Base-by-base conservation (phyloP, 1,140 invertebrate species). In the Diprion similis region DNA sequence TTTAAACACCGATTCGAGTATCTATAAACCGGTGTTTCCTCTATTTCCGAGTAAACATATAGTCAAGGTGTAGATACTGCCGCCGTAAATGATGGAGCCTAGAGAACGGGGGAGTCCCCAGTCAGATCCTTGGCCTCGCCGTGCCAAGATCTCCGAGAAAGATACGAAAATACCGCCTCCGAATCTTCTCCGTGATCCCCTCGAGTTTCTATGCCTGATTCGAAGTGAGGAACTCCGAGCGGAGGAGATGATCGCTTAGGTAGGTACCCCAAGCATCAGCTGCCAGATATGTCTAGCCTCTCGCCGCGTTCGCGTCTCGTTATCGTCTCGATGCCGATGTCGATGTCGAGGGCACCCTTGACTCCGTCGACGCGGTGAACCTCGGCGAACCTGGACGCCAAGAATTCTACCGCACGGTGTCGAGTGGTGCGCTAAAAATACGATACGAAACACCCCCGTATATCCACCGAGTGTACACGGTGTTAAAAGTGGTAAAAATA, bases 241-340 rank as follows among this genome's bases (percentile, higher is more conserved):
- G 24, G 24, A 3, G 24, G 24, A 37, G 24, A 68, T 13, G 66
- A 68, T 45, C 66, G 15, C 66, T 18, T 13, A 17, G 11, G 66
- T 18, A 64, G 66, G 11, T 37, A 67, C 66, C 19, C 37, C 8
- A 13, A 45, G 18, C 13, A 68, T 13, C 10, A 11, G 18, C 24
- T 37, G 66, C 66, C 66, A 68, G 66, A 68, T 68, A 68, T 68
- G 66, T 68, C 66, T 68, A n/a, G 66, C 37, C 66, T 18, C 66
- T 18, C 66, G 66, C 8, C 66, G 66, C 66, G 66, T 19, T 19
- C 66, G 66, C 18, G 37, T 19, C 66, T 59, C 51, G 51, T 59
- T 59, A 59, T 17, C n/a, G 51, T 59, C 51, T 59, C 51, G 51
- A 59, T 59, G 51, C n/a, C 51, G 24, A 37, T 37, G 24, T 37